These are phyloP conservation scores for Oophaga sylvatica DNA, from an alignment of 2,797 vertebrate genomes.

Conservation along the genomic window DNA sequence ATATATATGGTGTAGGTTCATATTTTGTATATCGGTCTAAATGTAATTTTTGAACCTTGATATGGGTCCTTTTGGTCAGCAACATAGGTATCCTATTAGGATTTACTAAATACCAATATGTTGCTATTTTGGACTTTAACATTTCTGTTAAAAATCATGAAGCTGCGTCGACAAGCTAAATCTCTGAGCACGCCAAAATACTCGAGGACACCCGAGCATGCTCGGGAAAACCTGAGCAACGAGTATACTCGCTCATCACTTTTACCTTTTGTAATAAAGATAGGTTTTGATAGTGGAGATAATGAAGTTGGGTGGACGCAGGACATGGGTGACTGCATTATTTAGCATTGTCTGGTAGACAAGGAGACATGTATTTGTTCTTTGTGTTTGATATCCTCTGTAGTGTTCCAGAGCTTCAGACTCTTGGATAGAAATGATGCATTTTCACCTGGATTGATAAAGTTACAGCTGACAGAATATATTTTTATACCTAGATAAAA, in stretches of 20 bases:
- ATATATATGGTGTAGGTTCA: too few species aligned
- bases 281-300: neutral
- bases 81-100: too few species aligned
- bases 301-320: neutral
- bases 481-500: neutral
- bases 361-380: neutral
- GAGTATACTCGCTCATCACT: neutral
- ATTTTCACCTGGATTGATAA: neutral
- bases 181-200: too few species aligned
- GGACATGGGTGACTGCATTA: neutral
- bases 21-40: too few species aligned
- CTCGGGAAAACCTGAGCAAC: too few species aligned
- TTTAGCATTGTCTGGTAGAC: neutral
- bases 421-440: neutral
- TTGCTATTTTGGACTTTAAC: too few species aligned
- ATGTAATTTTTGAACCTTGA: too few species aligned
- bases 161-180: too few species aligned
- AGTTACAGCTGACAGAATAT: conserved; percentile 2
- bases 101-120: too few species aligned
- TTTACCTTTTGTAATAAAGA: neutral
- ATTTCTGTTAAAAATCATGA: too few species aligned
- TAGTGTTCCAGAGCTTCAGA: neutral
- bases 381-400: conserved; percentile 6
- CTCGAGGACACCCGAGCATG: too few species aligned
- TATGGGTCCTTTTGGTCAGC: too few species aligned